Evolutionary conservation across 2,888 invertebrate species (phyloP), one percentile per base, ranked within the genome.

Genomic region (Sphecodes monilicornis): DNA sequence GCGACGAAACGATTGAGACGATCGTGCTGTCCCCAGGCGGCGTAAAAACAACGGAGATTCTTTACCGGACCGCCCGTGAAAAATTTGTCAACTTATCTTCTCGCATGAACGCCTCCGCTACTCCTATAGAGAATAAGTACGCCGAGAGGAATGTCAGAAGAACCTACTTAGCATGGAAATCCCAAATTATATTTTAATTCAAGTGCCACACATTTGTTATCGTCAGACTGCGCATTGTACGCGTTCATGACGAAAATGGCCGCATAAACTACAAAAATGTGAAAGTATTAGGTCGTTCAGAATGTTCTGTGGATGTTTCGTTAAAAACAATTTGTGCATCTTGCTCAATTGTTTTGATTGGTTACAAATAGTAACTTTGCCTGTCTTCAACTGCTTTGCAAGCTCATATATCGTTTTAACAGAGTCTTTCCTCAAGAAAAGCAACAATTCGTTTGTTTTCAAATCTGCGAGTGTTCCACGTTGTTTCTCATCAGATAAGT

Each of bases 1-100:
- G 22, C 54, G 64, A 80, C 80, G 70, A 64, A 82, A 75, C 85
- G 82, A 85, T 86, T 78, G 64, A 43, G 75, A 85, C 74, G 82
- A 70, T 72, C 54, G 36, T 41, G 54, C 5, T 72, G 79, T 50
- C 54, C 73, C 69, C 29, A 1, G 29, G 50, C 22, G n/a, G 2
- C 36, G 50, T 11, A 68, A 82, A 50, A 76, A 75, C 75, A 13
- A 3, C 1, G 4, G 8, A 26, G 54, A 72, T 66, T 5, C 54
- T 71, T 26, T 57, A 43, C 36, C 3, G 32, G 32, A 46, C 16
- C 32, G 29, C 0, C 18, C 36, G 57, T 74, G 77, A 74, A 54
- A 82, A 82, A 84, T 66, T 74, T 54, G 77, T 69, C 46, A 50
- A 76, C 76, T 81, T 83, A 81, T 83, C 83, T 73, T 64, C 6